Evolutionary conservation across 2,888 invertebrate genomes (phyloP).

Genomic region (Polyploca ridens): DNA sequence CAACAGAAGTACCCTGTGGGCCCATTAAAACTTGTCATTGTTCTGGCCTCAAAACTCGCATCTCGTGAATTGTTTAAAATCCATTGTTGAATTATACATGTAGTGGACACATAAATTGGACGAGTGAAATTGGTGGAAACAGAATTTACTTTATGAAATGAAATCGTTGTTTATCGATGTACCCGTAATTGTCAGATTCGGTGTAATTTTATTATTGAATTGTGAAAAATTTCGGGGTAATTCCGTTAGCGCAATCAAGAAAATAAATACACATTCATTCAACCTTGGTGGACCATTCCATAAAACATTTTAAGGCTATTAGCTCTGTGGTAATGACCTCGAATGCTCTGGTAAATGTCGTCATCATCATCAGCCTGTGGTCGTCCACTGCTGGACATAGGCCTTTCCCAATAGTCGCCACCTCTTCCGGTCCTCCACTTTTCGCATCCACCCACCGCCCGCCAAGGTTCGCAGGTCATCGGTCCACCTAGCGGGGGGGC

Average conservation of each 20-base stretch:
- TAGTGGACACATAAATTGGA: constrained; percentile 49
- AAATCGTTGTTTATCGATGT: constrained; percentile 38
- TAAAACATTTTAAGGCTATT: not conserved
- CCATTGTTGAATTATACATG: constrained; percentile 56
- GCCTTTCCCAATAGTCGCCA: no score
- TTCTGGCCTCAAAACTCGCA: constrained; percentile 47
- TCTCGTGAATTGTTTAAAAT: constrained; percentile 40
- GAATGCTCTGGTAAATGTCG: no score
- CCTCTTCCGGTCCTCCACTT: no score
- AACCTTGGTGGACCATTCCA: not conserved
- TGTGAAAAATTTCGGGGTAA: not conserved
- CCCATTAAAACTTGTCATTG: constrained; percentile 71
- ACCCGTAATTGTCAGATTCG: constrained; percentile 4
- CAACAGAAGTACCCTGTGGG: constrained; percentile 55
- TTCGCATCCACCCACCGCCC: no score
- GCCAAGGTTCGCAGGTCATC: no score
- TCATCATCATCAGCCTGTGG: no score
- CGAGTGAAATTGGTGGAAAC: constrained; percentile 39
- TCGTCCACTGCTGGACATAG: no score
- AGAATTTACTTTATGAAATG: constrained; percentile 40
- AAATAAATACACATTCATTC: not conserved
- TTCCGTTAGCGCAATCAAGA: not conserved
- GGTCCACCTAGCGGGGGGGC: no score
- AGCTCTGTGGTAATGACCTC: no score
- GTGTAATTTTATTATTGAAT: not conserved